Evolutionary conservation across 30 jellyfish, hydroid and myxozoan genomes (phyloP).

Genomic region (Aurelia aurita complex sp. Pacific): DNA sequence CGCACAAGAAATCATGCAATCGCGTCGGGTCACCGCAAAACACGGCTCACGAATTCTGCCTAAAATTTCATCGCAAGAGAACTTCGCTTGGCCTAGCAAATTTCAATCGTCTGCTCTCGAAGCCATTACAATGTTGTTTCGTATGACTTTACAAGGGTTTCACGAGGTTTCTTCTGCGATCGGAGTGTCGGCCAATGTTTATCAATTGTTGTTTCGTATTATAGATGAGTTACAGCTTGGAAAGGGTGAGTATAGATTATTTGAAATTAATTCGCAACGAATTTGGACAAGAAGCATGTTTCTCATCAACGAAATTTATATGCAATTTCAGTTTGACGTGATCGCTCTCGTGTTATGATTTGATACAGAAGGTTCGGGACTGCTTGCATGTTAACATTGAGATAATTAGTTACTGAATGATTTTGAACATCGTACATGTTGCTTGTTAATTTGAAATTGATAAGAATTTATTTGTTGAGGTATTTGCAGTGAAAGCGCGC

Average conservation of each 20-base stretch:
- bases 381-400: conserved; percentile 7
- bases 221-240: background rate
- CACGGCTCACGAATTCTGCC: conserved; percentile 12
- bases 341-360: background rate
- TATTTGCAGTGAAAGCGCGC: no score
- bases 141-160: conserved; percentile 19
- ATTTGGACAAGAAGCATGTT: conserved; percentile 1
- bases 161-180: conserved; percentile 47
- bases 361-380: conserved; percentile 11
- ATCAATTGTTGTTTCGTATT: background rate
- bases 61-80: conserved; percentile 21
- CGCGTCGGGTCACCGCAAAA: conserved; percentile 65
- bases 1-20: conserved; percentile 78
- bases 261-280: no score
- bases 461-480: no score
- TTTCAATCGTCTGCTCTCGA: conserved; percentile 12
- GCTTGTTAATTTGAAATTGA: no score
- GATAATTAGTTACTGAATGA: no score
- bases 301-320: background rate
- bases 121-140: background rate
- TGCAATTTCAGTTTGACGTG: conserved; percentile 3
- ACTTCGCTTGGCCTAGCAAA: conserved; percentile 43
- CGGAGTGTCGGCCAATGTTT: conserved; percentile 12
- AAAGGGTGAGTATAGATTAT: conserved; percentile 30
- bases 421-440: no score